Percentiles rank a stretch among this genome's conserved stretches.
Conservation (phyloP, 2,888 invertebrate species). For the Microctonus aethiopoides region DNA sequence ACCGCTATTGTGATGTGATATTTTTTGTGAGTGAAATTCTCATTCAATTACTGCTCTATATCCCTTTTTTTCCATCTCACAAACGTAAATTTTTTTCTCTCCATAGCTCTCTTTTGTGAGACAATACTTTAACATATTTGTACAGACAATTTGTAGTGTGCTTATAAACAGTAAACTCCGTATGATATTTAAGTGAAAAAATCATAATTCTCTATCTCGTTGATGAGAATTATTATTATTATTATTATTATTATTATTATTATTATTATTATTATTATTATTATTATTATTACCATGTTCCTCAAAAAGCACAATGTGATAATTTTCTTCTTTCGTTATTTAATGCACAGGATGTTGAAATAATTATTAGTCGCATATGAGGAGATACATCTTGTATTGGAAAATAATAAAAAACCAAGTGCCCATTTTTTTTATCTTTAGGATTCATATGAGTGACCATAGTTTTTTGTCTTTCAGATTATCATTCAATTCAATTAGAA, state of each 20-base stretch:
- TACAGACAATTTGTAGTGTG: conserved; percentile 17
- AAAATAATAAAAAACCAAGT: conserved; percentile 15
- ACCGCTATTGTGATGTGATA: conserved; percentile 31
- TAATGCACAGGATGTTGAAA: not conserved
- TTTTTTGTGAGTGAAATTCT: conserved; percentile 28
- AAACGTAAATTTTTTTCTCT: not conserved
- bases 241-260: not conserved
- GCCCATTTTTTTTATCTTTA: not conserved
- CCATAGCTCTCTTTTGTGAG: conserved; percentile 2
- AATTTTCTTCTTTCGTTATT: not conserved
- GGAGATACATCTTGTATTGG: conserved; percentile 11
- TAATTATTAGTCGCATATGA: not conserved
- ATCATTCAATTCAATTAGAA: conserved; percentile 24
- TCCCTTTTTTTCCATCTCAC: not conserved
- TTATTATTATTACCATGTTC: not conserved
- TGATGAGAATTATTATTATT: conserved; percentile 10
- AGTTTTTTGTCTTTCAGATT: conserved; percentile 1
- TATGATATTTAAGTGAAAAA: not conserved
- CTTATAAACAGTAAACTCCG: conserved; percentile 19
- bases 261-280: not conserved
- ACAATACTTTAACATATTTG: conserved; percentile 23
- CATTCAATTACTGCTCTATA: conserved; percentile 19
- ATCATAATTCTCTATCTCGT: conserved; percentile 12
- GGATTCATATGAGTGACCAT: not conserved
- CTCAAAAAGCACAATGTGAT: conserved; percentile 2